Evolutionary conservation across 2,113 vertebrate species (phyloP).

Genomic region (Mionectes macconnelli): DNA sequence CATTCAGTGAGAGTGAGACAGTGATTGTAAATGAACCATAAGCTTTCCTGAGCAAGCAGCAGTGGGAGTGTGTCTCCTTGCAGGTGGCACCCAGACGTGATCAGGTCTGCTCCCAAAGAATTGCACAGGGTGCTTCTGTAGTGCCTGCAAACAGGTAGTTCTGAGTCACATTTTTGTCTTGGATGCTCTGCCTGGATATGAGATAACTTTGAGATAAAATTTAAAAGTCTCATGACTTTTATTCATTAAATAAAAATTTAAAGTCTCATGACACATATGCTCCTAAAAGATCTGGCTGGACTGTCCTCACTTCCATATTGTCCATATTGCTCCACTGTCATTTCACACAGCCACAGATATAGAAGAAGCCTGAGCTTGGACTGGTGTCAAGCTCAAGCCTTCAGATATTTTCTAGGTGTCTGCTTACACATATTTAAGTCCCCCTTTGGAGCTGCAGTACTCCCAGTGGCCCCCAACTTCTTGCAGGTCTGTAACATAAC

Average conservation of each 20-base stretch:
- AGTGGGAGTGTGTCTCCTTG: neutral
- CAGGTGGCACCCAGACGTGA: neutral
- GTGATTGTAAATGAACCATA: neutral
- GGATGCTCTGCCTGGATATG: neutral
- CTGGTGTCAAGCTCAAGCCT: neutral
- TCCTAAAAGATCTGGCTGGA: rapidly evolving
- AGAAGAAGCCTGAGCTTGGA: neutral
- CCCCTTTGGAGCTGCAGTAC: neutral
- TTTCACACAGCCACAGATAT: neutral
- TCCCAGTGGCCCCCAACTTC: neutral
- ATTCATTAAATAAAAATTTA: no score
- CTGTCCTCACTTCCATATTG: neutral
- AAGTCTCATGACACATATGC: rapidly evolving
- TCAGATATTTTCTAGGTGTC: neutral
- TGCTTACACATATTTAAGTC: neutral
- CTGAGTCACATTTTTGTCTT: neutral
- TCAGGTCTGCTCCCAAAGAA: neutral
- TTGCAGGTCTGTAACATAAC: neutral
- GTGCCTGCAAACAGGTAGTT: neutral
- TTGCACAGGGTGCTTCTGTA: rapidly evolving
- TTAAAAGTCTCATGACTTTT: neutral
- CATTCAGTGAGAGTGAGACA: neutral
- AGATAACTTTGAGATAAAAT: neutral
- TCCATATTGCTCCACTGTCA: neutral
- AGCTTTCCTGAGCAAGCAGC: neutral